phyloP scores from a whole-genome alignment of 2,797 vertebrate genomes.

The Oryzias dopingdopingensis region DNA sequence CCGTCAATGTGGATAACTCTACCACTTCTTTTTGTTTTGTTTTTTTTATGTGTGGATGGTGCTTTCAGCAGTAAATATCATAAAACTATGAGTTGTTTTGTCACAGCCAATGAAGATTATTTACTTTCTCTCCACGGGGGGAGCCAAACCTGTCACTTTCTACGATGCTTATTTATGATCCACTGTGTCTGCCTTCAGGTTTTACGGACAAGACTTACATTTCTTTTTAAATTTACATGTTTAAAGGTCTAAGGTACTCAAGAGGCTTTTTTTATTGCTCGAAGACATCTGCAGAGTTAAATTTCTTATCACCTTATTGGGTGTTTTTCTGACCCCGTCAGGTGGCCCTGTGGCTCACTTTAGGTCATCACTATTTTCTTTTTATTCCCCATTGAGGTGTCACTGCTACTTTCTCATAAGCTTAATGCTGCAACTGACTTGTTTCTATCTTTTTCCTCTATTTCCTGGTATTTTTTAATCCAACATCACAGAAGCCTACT shows the following conservation, averaged over 20 bases:
- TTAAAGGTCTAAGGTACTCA: conserved; percentile 13
- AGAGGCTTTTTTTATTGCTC: conserved; percentile 24
- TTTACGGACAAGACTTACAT: conserved; percentile 35
- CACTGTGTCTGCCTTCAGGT: conserved; percentile 48
- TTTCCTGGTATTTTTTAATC: conserved; percentile 5
- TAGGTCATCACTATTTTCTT: background rate
- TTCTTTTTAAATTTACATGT: conserved; percentile 27
- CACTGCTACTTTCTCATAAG: conserved; percentile 6
- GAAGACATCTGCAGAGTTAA: conserved; percentile 27
- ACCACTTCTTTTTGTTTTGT: conserved; percentile 38
- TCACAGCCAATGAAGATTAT: conserved; percentile 69
- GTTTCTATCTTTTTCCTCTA: background rate
- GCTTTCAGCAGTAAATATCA: conserved; percentile 64
- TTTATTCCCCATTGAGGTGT: background rate
- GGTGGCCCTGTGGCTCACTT: background rate
- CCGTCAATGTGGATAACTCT: conserved; percentile 57
- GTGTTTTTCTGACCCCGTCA: conserved; percentile 22
- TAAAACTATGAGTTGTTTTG: conserved; percentile 49
- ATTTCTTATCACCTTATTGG: conserved; percentile 21
- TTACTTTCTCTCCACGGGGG: conserved; percentile 48
- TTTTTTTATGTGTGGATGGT: conserved; percentile 55
- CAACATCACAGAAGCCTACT: conserved; percentile 2
- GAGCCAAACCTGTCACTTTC: conserved; percentile 64
- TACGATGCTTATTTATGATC: conserved; percentile 67
- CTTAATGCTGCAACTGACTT: conserved; percentile 16